Base-by-base conservation (phyloP, 2,797 vertebrate genomes). In the Pelodytes ibericus region DNA sequence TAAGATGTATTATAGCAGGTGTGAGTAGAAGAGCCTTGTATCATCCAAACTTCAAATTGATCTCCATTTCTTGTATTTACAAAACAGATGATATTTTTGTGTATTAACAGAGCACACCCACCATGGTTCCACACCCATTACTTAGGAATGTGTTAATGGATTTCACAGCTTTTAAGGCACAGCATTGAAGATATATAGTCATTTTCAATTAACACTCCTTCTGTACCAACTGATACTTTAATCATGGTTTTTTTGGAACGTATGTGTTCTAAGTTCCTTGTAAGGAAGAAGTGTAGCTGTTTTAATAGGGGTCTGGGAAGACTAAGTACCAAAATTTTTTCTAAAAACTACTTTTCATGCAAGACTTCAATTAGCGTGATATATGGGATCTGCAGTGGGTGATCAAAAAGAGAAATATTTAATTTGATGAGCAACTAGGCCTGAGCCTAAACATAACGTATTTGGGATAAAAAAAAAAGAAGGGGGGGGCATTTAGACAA, bases 1-100 rank as follows among this genome's bases (percentile, higher is more conserved):
- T 30, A 76, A 77, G 74, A 77, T 26, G 41, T 26, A 77, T 71
- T 64, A 25, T 57, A 57, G 63, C 74, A 77, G 74, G 74, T 77
- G 74, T 63, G 58, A 30, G 27, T 24, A 25, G n/a, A 9, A 31
- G n/a, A 61, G 16, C 36, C 44, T n/a, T 51, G 53, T 62, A 16
- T 59, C 66, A 27, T 39, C 41, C 66, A 63, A 22, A 56, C 74
- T 26, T 67, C 31, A 64, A 30, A 71, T 20, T 26, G 25, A 63
- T 62, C 31, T 70, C 57, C 51, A 62, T 57, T 63, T 11, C 65
- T 53, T 51, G 26, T 76, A 64, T 70, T 71, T 71, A 71, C 67
- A 62, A 26, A 57, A 53, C 58, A 70, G 41, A 64, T 67, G 57
- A 57, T 39, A 44, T 76, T 49, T 11, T n/a, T 39, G 8, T 76